These are phyloP conservation scores for Myotis lucifugus DNA, from an alignment of 2,113 vertebrate genomes.

Conservation along the genomic window DNA sequence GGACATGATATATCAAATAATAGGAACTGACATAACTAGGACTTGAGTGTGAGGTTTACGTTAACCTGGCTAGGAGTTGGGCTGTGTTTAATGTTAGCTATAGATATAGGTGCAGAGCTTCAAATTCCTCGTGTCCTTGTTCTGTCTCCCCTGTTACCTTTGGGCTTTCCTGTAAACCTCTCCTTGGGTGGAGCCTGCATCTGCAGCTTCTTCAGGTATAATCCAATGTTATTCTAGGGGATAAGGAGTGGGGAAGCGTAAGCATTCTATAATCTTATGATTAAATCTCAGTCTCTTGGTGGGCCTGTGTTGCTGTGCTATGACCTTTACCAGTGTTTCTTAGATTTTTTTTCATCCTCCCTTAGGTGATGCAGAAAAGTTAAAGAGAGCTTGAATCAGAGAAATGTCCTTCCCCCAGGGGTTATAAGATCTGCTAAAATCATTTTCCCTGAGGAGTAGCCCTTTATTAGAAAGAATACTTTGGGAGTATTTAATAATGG, in stretches of 20 bases:
- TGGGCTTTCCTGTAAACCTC: neutral
- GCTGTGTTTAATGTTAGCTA: neutral
- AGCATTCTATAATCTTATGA: neutral
- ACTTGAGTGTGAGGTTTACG: neutral
- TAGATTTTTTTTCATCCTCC: neutral
- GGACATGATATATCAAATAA: neutral
- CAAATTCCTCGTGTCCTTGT: neutral
- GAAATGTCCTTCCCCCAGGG: neutral
- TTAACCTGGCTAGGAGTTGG: neutral
- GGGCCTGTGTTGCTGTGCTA: neutral
- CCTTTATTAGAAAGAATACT: neutral
- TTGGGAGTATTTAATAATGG: neutral
- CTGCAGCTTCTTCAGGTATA: neutral
- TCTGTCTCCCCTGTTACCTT: neutral
- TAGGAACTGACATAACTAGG: neutral
- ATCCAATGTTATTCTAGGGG: neutral
- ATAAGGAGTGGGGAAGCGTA: neutral
- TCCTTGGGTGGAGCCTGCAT: neutral
- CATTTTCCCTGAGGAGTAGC: neutral
- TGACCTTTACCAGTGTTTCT: neutral
- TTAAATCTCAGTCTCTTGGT: neutral
- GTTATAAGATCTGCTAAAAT: neutral
- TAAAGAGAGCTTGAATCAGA: neutral
- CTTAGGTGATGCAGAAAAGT: neutral
- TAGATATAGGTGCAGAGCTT: neutral